phyloP scores from a whole-genome alignment of 2,888 invertebrate genomes.

The Oxyteleia sp. region DNA sequence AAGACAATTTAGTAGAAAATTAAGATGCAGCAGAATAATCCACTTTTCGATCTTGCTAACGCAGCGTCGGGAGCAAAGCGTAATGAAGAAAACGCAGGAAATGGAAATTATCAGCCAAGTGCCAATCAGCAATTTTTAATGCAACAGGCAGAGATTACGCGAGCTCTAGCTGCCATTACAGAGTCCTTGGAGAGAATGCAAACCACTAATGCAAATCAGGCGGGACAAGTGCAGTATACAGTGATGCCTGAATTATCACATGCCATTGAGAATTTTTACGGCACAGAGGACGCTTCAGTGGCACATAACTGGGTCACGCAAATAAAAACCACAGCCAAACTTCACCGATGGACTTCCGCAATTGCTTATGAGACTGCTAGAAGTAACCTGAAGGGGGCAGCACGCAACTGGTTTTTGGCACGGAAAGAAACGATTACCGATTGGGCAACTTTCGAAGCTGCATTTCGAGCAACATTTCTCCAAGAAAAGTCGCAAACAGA shows the following conservation, averaged over 20 bases:
- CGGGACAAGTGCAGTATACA: neutral
- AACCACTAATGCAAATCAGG: neutral
- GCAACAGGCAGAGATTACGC: conserved; percentile 10
- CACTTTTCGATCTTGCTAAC: no score
- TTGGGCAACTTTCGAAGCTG: conserved; percentile 2
- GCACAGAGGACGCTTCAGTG: neutral
- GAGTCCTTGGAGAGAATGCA: neutral
- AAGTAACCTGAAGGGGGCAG: no score
- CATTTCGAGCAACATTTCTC: conserved; percentile 17
- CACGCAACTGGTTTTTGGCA: conserved; percentile 13
- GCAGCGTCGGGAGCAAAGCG: no score
- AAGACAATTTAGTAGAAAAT: no score
- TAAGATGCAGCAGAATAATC: no score
- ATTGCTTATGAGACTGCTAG: conserved; percentile 7
- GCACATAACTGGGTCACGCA: no score
- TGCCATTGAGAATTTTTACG: neutral
- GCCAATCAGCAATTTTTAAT: no score
- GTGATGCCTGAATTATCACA: conserved; percentile 2
- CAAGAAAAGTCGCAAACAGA: conserved; percentile 41
- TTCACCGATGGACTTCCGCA: neutral
- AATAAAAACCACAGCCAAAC: no score
- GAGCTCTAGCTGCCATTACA: neutral
- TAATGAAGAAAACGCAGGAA: no score
- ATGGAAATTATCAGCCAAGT: no score
- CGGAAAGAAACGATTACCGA: neutral